Evolutionary conservation across 1,140 invertebrate species (phyloP).

Genomic region (Goniozus legneri): DNA sequence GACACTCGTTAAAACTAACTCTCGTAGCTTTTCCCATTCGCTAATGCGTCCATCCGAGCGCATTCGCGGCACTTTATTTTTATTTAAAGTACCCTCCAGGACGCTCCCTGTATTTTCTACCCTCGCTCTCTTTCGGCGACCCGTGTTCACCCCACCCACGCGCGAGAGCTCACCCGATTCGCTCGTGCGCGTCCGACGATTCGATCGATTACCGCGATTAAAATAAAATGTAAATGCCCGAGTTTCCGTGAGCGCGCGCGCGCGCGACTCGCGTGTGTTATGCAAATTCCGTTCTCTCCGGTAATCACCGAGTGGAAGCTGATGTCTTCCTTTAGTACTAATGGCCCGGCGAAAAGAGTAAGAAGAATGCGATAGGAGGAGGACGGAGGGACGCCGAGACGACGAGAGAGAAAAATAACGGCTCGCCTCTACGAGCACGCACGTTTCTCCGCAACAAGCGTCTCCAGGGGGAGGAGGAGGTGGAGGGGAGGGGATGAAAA

Average conservation of each 20-base stretch:
- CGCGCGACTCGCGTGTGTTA: conserved; percentile 47
- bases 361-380: background rate
- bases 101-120: no score
- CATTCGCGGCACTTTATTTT: conserved; percentile 49
- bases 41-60: conserved; percentile 45
- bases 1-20: conserved; percentile 40
- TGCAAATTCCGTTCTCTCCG: conserved; percentile 49
- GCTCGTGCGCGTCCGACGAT: conserved; percentile 17
- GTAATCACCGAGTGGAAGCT: conserved; percentile 56
- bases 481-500: background rate
- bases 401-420: background rate
- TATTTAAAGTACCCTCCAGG: conserved; percentile 45
- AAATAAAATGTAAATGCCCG: conserved; percentile 53
- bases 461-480: background rate
- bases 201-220: conserved; percentile 54
- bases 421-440: no score
- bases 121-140: no score
- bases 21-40: conserved; percentile 39
- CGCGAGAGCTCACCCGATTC: no score
- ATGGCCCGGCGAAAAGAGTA: conserved; percentile 25
- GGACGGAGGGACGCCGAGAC: background rate
- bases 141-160: no score
- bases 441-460: no score
- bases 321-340: conserved; percentile 52
- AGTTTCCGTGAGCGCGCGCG: conserved; percentile 18